phyloP scores from a whole-genome alignment of 1,140 invertebrate species.

The Cyclina sinensis region DNA sequence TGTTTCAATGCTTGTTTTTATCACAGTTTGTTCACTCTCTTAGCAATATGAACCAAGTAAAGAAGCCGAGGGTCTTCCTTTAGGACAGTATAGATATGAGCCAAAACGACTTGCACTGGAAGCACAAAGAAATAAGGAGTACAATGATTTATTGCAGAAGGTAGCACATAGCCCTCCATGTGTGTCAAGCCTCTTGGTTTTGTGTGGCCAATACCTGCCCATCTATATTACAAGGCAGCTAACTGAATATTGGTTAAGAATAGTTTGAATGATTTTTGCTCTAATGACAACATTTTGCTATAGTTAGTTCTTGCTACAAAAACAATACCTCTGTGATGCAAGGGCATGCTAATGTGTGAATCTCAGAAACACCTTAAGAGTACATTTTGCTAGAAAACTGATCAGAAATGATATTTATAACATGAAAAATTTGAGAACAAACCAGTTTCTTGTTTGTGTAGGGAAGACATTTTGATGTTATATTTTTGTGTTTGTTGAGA shows the following conservation, averaged over 20 bases:
- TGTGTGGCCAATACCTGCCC: constrained; percentile 21
- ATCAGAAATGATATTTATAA: too few relatives aligned
- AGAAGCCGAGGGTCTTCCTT: constrained; percentile 46
- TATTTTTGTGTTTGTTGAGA: too few relatives aligned
- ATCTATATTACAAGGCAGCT: not conserved
- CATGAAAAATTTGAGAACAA: too few relatives aligned
- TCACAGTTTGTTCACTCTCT: not conserved
- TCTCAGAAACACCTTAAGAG: too few relatives aligned
- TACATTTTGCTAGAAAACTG: too few relatives aligned
- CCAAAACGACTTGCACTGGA: constrained; percentile 65
- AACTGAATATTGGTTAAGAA: not conserved
- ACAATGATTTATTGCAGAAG: constrained; percentile 66
- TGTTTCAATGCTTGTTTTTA: constrained; percentile 17
- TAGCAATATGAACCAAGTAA: constrained; percentile 38
- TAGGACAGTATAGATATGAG: constrained; percentile 66
- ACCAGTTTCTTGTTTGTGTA: too few relatives aligned
- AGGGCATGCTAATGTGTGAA: too few relatives aligned
- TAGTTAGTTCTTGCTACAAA: too few relatives aligned
- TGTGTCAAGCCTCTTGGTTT: not conserved
- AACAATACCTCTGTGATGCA: too few relatives aligned
- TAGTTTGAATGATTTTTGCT: too few relatives aligned
- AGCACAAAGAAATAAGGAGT: constrained; percentile 64
- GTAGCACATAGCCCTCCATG: constrained; percentile 37
- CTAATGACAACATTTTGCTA: too few relatives aligned
- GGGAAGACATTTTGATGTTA: too few relatives aligned